Evolutionary conservation across 1,140 invertebrate genomes (phyloP), one percentile per base, ranked within the genome.

Genomic region (Drosophila pseudoobscura): DNA sequence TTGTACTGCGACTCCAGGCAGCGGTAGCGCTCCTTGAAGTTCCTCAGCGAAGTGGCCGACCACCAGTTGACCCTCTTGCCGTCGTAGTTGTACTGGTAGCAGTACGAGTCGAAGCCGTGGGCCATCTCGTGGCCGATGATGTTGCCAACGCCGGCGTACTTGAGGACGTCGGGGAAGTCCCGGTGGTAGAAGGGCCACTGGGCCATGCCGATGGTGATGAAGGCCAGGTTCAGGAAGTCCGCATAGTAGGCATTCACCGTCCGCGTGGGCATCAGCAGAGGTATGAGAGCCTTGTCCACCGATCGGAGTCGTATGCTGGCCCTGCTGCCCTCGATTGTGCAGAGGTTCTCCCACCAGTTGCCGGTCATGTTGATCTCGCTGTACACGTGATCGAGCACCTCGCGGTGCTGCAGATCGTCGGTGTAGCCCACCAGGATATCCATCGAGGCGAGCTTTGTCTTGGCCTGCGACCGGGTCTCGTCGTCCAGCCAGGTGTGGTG

Each of bases 1-100:
- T 85, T 91, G 79, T 99, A 99, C 76, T 99, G 97, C 31, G 97
- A 93, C n/a, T 98, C 93, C 73, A 98, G 97, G 89, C 98, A 99
- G 54, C 96, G 92, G 0, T 95, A 95, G 75, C 95, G 95, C 35
- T 96, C 93, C 41, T 94, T 93, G 65, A 95, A 97, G 15, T 92
- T 92, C 0, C 92, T 65, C 43, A 95, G 93, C 0, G 95, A 96
- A 1, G 92, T 88, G 43, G 95, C 94, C 0, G 95, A 95, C 97
- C 98, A 99, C 97, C 97, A 99, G 64, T 95, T 94, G 13, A 94
- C 89, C 11, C 94, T 91, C 80, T 96, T 95, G 0, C 96, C 96
- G 74, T 94, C 92, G 68, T 94, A 94, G 74, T 97, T 95, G 68
- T 94, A 96, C 64, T 98, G 96, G 17, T 98, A 94, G n/a, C 98